Conservation (phyloP, 2,888 invertebrate species). For the Palloptera scutellata region DNA sequence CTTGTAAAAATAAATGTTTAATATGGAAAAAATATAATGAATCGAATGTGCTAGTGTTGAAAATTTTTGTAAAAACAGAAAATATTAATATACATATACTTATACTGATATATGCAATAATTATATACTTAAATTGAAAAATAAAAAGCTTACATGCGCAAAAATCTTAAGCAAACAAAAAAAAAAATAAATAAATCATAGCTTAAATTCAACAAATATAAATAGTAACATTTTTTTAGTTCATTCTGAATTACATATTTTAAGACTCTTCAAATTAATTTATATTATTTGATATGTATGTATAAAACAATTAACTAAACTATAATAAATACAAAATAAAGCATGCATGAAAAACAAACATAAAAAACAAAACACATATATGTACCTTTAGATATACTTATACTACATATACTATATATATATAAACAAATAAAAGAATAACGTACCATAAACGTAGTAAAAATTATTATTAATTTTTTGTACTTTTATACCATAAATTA, state of each 20-base stretch:
- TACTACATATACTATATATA: constrained; percentile 39
- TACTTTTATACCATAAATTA: constrained; percentile 30
- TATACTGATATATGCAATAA: constrained; percentile 27
- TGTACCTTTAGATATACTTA: no score
- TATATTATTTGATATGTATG: no score
- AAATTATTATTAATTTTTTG: constrained; percentile 24
- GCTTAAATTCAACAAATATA: constrained; percentile 10
- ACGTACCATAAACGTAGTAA: no score
- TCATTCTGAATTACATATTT: constrained; percentile 3
- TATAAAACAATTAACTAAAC: no score
- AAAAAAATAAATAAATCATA: constrained; percentile 17
- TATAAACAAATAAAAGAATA: constrained; percentile 18
- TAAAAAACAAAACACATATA: background rate
- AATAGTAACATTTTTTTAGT: constrained; percentile 20
- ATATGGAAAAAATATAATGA: constrained; percentile 28
- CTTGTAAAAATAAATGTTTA: no score
- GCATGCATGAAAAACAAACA: constrained; percentile 10
- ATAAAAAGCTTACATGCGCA: background rate
- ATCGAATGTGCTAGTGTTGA: constrained; percentile 45
- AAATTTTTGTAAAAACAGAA: constrained; percentile 14
- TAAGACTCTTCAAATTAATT: no score
- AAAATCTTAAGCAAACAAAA: constrained; percentile 8
- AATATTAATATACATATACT: constrained; percentile 29
- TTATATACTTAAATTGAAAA: background rate
- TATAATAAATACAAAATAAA: constrained; percentile 30